Evolutionary conservation across 2,113 vertebrate genomes (phyloP), one percentile per base, ranked within the genome.

Genomic region (Rutilus rutilus): DNA sequence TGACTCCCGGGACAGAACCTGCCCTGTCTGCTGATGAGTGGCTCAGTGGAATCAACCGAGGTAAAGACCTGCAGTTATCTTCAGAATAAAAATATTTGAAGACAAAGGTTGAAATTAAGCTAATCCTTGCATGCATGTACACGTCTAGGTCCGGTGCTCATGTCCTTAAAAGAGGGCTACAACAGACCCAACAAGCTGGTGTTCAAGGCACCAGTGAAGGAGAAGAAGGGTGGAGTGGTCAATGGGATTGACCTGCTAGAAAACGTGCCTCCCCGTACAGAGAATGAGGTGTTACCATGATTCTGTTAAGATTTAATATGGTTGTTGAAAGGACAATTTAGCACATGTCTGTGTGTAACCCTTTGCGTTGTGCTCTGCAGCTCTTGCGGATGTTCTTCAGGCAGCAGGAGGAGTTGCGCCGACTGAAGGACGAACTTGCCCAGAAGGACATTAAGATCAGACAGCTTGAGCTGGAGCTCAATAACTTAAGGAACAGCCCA

Each of bases 361-460:
- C 19, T 42, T 23, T 83, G 27, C 52, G 4, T 78, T 83, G 52
- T 75, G 17, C 33, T 85, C 50, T 76, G 5, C 88, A 99, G 98
- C 96, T 99, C 87, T 95, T 99, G 62, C 95, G 97, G 89, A 96
- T 99, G 97, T 99, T 99, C 93, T 99, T 98, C 94, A 95, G 97
- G 60, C 98, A 99, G 94, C 97, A 99, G 92, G 98, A 99, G 0
- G 98, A 99, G 93, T 94, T 99, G 90, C 96, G 97, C 73, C 92
- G 97, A 85, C 89, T 99, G 92, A 99, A 98, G 85, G 96, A 97
- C 0, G 97, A 98, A 90, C 95, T 99, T 74, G 89, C 93, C 0
- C 96, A 97, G 89, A 98, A 96, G 87, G 98, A 99, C 87, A 91
- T 99, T 87, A 94, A 92, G 86, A 96, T 99, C 90, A 96, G 97